These are phyloP conservation scores for Myotis pilosus DNA, from an alignment of 2,797 vertebrate genomes.

Conservation along the genomic window DNA sequence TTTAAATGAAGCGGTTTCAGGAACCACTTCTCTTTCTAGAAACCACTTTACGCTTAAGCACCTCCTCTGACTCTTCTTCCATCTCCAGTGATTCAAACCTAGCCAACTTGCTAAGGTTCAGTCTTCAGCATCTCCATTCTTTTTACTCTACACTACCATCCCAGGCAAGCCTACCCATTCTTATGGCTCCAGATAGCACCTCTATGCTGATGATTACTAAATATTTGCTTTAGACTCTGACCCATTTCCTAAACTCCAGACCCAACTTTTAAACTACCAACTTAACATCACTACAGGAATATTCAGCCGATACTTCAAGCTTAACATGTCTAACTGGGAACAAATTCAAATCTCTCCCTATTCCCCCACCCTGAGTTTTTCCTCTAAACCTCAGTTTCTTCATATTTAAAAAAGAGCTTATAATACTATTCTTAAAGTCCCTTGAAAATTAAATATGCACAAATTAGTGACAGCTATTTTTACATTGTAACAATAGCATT, in stretches of 20 bases:
- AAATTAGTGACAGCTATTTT: neutral
- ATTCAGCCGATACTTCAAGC: neutral
- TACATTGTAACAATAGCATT: neutral
- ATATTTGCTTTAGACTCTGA: neutral
- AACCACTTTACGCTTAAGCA: neutral
- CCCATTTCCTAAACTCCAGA: neutral
- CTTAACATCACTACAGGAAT: neutral
- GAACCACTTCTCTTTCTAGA: neutral
- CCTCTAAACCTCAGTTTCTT: neutral
- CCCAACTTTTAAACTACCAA: slow-evolving; percentile 16
- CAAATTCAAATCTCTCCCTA: neutral
- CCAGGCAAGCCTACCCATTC: neutral
- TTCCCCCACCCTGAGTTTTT: neutral
- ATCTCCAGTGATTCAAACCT: neutral
- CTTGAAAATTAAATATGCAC: neutral
- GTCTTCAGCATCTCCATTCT: neutral
- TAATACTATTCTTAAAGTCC: neutral
- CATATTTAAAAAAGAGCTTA: neutral
- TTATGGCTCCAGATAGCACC: neutral
- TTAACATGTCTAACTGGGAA: neutral
- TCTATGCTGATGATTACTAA: neutral
- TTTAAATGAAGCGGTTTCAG: too few relatives aligned
- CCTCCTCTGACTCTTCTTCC: neutral
- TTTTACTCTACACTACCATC: neutral
- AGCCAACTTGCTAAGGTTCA: neutral